A percentile compares a stretch with the other conserved stretches of the same genome.
These are phyloP conservation scores for Chondrosia reniformis DNA, from an alignment of 37 sponge, comb jelly and placozoan genomes.

Conservation along the genomic window DNA sequence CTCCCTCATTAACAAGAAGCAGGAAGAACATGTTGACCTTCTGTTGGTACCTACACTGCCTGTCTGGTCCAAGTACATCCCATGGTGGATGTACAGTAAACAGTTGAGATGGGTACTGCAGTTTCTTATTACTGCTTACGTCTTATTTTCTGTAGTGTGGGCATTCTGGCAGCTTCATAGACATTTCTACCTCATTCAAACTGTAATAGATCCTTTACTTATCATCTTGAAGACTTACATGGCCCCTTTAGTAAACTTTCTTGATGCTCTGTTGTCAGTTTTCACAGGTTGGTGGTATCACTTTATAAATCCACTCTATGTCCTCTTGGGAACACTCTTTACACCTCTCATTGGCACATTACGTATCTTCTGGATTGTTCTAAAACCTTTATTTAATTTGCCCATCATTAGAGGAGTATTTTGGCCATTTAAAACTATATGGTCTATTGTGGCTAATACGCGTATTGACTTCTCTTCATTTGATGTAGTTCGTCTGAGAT, in stretches of 20 bases:
- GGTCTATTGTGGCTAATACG: constrained; percentile 35
- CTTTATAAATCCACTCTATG: constrained; percentile 53
- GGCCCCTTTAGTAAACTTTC: constrained; percentile 25
- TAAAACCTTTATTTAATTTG: neutral
- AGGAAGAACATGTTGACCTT: neutral
- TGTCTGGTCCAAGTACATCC: constrained; percentile 65
- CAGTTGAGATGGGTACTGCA: constrained; percentile 43
- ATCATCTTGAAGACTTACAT: constrained; percentile 36
- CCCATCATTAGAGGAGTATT: too few species aligned
- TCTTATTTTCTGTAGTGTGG: constrained; percentile 68
- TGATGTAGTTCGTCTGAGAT: constrained; percentile 29
- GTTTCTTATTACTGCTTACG: constrained; percentile 44
- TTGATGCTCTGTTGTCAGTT: constrained; percentile 31
- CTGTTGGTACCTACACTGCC: constrained; percentile 40
- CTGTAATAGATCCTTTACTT: constrained; percentile 52
- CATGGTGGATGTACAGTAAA: constrained; percentile 69
- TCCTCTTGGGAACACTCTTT: constrained; percentile 28
- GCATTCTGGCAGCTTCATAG: constrained; percentile 90
- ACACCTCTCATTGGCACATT: constrained; percentile 18
- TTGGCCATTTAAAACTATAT: constrained; percentile 19
- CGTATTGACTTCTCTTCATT: constrained; percentile 48
- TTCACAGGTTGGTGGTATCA: constrained; percentile 58
- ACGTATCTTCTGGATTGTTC: neutral
- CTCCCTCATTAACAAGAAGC: neutral
- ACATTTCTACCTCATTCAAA: constrained; percentile 71